A percentile compares a stretch with the other conserved stretches of the same genome.
phyloP scores from a whole-genome alignment of 1,140 invertebrate species.

The Limonius californicus region DNA sequence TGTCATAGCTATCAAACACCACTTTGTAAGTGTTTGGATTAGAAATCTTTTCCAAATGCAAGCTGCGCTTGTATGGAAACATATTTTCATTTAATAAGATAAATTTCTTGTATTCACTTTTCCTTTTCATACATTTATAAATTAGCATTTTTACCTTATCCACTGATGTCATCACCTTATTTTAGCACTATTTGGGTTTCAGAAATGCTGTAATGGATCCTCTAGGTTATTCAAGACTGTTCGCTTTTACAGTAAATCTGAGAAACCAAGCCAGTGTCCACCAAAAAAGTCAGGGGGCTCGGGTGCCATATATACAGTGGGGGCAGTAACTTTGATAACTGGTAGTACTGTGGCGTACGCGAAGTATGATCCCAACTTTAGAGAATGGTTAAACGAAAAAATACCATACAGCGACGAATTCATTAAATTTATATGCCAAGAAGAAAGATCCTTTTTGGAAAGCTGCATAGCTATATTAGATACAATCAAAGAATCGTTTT shows the following conservation, averaged over 20 bases:
- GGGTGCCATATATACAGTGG: slow-evolving; percentile 35
- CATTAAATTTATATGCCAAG: slow-evolving; percentile 63
- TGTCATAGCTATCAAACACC: slow-evolving; percentile 8
- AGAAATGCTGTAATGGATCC: slow-evolving; percentile 3
- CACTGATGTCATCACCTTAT: slow-evolving; percentile 5
- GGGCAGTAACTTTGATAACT: slow-evolving; percentile 51
- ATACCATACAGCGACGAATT: slow-evolving; percentile 63
- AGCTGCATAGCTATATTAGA: slow-evolving; percentile 34
- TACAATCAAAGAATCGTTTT: slow-evolving; percentile 16
- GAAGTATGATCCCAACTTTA: slow-evolving; percentile 65
- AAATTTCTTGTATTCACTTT: too few relatives aligned
- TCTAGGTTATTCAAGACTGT: neutral
- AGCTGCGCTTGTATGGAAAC: too few relatives aligned
- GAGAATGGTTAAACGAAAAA: slow-evolving; percentile 61
- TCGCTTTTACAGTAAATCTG: neutral
- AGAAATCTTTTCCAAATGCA: too few relatives aligned
- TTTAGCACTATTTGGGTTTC: neutral
- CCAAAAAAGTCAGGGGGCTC: slow-evolving; percentile 35
- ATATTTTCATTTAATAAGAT: too few relatives aligned
- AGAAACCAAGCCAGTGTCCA: slow-evolving; percentile 23
- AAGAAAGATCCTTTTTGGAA: slow-evolving; percentile 57
- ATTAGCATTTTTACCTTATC: neutral
- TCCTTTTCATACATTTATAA: too few relatives aligned
- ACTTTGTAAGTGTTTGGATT: too few relatives aligned
- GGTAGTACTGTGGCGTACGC: slow-evolving; percentile 60